Evolutionary conservation across 2,113 vertebrate genomes (phyloP), one percentile per base, ranked within the genome.

Genomic region (Mola mola): DNA sequence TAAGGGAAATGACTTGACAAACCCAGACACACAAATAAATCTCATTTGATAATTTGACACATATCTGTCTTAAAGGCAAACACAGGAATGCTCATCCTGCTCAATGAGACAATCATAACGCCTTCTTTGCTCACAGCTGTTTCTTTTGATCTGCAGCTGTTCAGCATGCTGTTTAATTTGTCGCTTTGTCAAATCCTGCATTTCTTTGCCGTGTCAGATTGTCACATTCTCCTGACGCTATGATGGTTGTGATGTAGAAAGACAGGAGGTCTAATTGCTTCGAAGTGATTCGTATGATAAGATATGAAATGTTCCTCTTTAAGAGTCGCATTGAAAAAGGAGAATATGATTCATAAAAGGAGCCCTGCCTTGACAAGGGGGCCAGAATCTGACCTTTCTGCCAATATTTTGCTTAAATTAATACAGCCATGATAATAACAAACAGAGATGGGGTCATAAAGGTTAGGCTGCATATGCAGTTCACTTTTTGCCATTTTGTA

Each of bases 341-440:
- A 46, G 22, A 40, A 56, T 60, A 44, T 55, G 43, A 40, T 59
- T 44, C n/a, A 38, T 29, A 52, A 75, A 64, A 22, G 25, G 15
- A 53, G 19, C 16, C 15, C 25, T 52, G 28, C 24, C 10, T 15
- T 46, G 5, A 47, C 2, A 31, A 38, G 15, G 19, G n/a, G 16
- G 19, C 24, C 16, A 61, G 5, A 74, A 56, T 40, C 15, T 49
- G 6, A 53, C 29, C 21, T 17, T 36, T 50, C 6, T 20, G 26
- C 51, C 68, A 53, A 34, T 56, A 41, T 66, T 60, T 49, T 36
- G 17, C 19, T 51, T 26, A 28, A n/a, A 66, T 79, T 37, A 44
- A 55, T 56, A 43, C 0, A 43, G 7, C 29, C 37, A 38, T 51
- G 19, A 49, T 8, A 41, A 36, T 42, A 59, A 66, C 55, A 72